Evolutionary conservation across 2,888 invertebrate species (phyloP), one percentile per base, ranked within the genome.

Genomic region (Sminthurinus aureus): DNA sequence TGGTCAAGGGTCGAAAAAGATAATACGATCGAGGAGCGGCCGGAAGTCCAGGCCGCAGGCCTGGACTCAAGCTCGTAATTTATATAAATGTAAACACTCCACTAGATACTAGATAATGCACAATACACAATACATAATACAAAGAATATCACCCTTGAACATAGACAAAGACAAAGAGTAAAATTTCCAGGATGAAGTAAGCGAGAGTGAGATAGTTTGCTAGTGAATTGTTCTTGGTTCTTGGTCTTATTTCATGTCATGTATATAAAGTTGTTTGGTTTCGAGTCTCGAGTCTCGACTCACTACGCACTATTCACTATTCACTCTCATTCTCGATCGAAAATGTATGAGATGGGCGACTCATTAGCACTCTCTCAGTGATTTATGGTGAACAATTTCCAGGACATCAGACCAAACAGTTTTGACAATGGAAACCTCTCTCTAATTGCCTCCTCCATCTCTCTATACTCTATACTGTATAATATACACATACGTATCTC

Each of bases 351-450:
- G 83, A 79, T 69, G 69, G 20, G 13, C 80, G 81, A 85, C 85
- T 86, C 87, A 87, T 87, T 87, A 86, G 85, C 84, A 85, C 85
- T 66, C 82, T 78, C n/a, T 83, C 79, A 79, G 83, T 87, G 87
- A 87, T 87, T 87, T 87, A 87, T 87, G 85, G 85, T 76, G 75
- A 84, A 83, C 85, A 85, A 86, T 87, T 86, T 87, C 85, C 85
- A 85, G 83, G 82, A 84, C 84, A 84, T 86, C 83, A 85, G 84
- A 80, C 85, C 85, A 85, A 85, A 85, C 84, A 85, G 87, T 85
- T 86, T 86, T 86, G 85, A 87, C 87, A 87, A 86, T 84, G 79
- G 81, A 82, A 83, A 84, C 82, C 80, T 83, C 81, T 38, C 80
- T 79, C 85, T 86, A 86, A 86, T 86, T 86, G 85, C 86, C 83